A percentile compares a stretch with the other conserved stretches of the same genome.
Evolutionary conservation across 2,888 invertebrate species (phyloP).

Genomic region (Endomychus coccineus): DNA sequence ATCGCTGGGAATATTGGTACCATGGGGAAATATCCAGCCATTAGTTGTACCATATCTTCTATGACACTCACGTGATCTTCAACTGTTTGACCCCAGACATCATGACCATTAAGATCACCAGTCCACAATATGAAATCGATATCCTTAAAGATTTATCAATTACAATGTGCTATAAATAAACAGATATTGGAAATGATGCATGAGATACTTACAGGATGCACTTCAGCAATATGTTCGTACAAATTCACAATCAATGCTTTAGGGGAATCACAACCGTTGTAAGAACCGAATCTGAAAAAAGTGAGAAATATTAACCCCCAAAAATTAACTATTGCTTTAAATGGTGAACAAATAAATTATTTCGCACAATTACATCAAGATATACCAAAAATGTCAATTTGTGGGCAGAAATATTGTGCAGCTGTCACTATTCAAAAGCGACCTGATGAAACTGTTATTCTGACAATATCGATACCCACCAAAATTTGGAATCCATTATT

Average conservation of each 20-base stretch:
- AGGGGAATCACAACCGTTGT: constrained; percentile 89
- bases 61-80: constrained; percentile 78
- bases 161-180: no score
- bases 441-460: no score
- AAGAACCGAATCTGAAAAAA: constrained; percentile 86
- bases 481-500: no score
- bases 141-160: constrained; percentile 57
- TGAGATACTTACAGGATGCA: constrained; percentile 60
- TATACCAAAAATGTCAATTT: no score
- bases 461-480: no score
- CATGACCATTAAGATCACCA: constrained; percentile 92
- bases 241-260: constrained; percentile 83
- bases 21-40: constrained; percentile 78
- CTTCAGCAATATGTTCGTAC: constrained; percentile 74
- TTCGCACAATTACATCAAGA: no score
- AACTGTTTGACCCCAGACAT: constrained; percentile 88
- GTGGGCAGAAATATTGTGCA: no score
- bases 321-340: no score
- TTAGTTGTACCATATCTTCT: constrained; percentile 72
- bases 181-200: no score
- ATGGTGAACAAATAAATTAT: no score
- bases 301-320: no score
- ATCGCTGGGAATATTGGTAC: constrained; percentile 88
- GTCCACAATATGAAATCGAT: constrained; percentile 93
- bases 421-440: no score